Conservation (phyloP, 2,113 vertebrate genomes). For the Alligator mississippiensis region DNA sequence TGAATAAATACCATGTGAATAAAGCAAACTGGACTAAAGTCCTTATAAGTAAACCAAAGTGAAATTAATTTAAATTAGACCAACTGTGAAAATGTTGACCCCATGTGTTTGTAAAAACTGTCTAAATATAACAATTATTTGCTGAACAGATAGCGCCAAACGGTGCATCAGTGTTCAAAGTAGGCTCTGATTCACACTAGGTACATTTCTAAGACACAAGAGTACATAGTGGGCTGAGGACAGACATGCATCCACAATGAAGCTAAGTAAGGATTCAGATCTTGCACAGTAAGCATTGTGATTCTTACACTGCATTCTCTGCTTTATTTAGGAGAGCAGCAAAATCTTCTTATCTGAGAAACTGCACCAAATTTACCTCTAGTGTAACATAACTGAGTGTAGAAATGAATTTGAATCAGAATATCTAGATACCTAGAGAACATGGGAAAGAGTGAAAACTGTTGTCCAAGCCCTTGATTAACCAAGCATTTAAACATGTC, state of each 20-base stretch:
- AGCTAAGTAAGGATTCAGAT: constrained; percentile 38
- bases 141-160: constrained; percentile 41
- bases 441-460: background rate
- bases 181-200: background rate
- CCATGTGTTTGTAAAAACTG: constrained; percentile 45
- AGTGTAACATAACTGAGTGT: background rate
- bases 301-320: constrained; percentile 8
- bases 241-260: constrained; percentile 3
- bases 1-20: constrained; percentile 20
- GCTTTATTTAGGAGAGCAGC: background rate
- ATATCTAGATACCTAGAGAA: background rate
- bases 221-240: constrained; percentile 12
- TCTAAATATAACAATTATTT: constrained; percentile 1
- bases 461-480: background rate
- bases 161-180: background rate
- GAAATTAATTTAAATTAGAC: constrained; percentile 15
- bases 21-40: constrained; percentile 20
- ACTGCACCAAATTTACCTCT: background rate
- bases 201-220: background rate
- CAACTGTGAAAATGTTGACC: constrained; percentile 38
- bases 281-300: background rate
- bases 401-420: background rate
- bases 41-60: background rate
- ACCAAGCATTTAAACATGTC: background rate
- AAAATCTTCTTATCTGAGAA: background rate